Evolutionary conservation across 2,888 invertebrate species (phyloP).

Genomic region (Hecatera dysodea): DNA sequence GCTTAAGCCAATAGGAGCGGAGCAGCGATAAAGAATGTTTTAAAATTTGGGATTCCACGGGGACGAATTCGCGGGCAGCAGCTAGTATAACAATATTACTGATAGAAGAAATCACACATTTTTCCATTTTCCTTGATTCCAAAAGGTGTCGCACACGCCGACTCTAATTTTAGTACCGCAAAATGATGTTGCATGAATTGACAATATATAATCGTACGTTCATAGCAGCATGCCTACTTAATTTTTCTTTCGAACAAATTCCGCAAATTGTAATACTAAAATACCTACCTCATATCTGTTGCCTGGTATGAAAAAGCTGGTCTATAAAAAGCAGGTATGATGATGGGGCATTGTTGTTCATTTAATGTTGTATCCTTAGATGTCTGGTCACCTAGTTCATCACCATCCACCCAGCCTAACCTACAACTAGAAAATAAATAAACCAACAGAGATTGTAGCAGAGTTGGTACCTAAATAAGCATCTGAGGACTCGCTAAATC

Average conservation of each 20-base stretch:
- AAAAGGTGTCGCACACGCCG: too few species aligned
- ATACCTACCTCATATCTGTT: neutral
- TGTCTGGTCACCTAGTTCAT: neutral
- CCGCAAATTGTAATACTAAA: too few species aligned
- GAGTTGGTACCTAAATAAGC: neutral
- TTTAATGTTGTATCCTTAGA: neutral
- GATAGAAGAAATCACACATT: too few species aligned
- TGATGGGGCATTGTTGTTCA: neutral
- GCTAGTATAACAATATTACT: too few species aligned
- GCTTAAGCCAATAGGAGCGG: too few species aligned
- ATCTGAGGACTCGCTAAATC: neutral
- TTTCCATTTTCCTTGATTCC: too few species aligned
- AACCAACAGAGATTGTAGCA: neutral
- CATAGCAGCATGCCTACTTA: neutral
- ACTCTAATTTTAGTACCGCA: neutral
- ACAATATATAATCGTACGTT: neutral
- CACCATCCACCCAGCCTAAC: neutral
- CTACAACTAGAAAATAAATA: neutral
- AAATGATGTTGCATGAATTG: neutral
- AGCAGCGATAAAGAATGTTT: too few species aligned
- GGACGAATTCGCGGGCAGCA: too few species aligned
- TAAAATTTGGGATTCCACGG: too few species aligned
- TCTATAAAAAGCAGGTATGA: neutral
- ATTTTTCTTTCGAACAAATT: too few species aligned
- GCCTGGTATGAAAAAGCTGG: neutral